These are phyloP conservation scores for Murina feae DNA, from an alignment of 2,113 vertebrate species.

Conservation along the genomic window DNA sequence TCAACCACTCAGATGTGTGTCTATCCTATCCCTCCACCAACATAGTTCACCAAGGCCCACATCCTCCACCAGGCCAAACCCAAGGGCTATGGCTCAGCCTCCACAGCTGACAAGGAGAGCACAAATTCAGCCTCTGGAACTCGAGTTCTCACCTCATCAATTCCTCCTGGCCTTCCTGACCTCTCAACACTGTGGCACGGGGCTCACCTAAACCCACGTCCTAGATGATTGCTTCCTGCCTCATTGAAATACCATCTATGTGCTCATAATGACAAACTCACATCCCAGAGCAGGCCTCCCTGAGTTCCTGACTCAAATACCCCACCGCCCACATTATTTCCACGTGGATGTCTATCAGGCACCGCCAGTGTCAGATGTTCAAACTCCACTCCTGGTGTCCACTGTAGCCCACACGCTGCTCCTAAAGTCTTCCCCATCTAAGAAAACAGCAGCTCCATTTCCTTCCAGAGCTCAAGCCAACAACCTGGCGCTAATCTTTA, in stretches of 20 bases:
- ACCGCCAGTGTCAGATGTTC: accelerated
- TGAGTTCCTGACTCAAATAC: neutral
- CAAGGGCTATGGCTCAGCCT: neutral
- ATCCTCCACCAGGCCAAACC: neutral
- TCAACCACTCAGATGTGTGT: neutral
- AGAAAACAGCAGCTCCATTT: neutral
- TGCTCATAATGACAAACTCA: neutral
- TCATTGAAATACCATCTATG: accelerated
- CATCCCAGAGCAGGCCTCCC: too few relatives aligned
- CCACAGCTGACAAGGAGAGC: too few relatives aligned
- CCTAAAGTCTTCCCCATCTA: too few relatives aligned
- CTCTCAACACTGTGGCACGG: too few relatives aligned
- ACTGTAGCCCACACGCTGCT: neutral
- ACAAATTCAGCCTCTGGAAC: neutral
- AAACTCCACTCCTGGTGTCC: neutral
- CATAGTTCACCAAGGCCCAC: neutral
- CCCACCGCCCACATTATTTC: neutral
- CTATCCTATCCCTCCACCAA: neutral
- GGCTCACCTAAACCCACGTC: neutral
- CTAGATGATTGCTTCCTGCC: neutral
- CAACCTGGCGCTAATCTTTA: neutral
- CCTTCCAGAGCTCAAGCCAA: neutral
- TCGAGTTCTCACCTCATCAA: neutral
- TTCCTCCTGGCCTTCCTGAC: neutral
- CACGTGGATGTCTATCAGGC: too few relatives aligned